Percentiles rank a stretch among this genome's conserved stretches.
Conservation (phyloP, 30 jellyfish, hydroid and myxozoan genomes). For the Sanderia malayensis region DNA sequence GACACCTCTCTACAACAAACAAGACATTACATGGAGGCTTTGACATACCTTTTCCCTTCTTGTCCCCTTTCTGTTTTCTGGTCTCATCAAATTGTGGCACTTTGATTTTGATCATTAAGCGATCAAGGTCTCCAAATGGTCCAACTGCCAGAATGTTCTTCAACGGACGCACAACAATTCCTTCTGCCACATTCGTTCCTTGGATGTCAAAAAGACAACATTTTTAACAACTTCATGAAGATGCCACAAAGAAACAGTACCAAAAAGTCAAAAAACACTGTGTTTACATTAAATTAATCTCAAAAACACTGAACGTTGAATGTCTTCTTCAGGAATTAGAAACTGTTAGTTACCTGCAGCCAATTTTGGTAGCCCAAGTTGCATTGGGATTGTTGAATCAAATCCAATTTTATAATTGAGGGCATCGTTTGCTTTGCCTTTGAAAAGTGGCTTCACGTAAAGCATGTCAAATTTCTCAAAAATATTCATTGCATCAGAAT, state of each 20-base stretch:
- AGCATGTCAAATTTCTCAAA: constrained; percentile 63
- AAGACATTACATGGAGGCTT: too few species aligned
- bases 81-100: constrained; percentile 73
- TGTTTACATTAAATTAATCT: too few species aligned
- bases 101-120: constrained; percentile 79
- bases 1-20: too few species aligned
- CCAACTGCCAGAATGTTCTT: constrained; percentile 40
- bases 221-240: neutral
- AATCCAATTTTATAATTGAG: constrained; percentile 69
- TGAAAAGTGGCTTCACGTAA: constrained; percentile 72
- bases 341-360: constrained; percentile 54
- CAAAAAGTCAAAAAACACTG: too few species aligned
- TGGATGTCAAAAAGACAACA: neutral
- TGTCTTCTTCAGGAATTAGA: too few species aligned
- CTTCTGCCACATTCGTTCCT: constrained; percentile 97
- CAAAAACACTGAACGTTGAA: too few species aligned
- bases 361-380: constrained; percentile 81
- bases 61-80: constrained; percentile 54
- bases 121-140: constrained; percentile 45
- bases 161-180: constrained; percentile 86
- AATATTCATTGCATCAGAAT: constrained; percentile 65
- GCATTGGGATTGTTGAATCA: constrained; percentile 78
- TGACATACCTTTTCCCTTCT: constrained; percentile 41
- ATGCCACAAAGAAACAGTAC: too few species aligned
- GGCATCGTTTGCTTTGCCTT: constrained; percentile 82